phyloP scores from a whole-genome alignment of 2,888 invertebrate genomes.

The Drosophila ustulata region DNA sequence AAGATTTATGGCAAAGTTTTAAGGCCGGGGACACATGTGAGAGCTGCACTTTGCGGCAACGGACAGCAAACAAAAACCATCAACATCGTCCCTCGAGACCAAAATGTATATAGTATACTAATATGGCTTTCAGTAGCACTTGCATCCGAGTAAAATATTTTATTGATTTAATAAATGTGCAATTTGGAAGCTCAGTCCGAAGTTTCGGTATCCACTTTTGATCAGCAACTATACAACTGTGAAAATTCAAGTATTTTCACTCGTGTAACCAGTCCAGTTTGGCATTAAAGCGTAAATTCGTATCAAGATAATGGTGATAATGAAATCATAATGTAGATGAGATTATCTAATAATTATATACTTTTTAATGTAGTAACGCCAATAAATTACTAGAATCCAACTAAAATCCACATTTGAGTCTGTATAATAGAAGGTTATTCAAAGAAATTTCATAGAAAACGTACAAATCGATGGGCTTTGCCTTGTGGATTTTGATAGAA shows the following conservation, averaged over 20 bases:
- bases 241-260: neutral
- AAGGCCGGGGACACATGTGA: conserved; percentile 35
- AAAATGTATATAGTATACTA: conserved; percentile 33
- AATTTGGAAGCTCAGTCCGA: conserved; percentile 9
- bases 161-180: conserved; percentile 58
- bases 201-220: conserved; percentile 28
- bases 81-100: conserved; percentile 21
- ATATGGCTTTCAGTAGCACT: conserved; percentile 56
- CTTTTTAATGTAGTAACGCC: too few relatives aligned
- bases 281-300: too few relatives aligned
- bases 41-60: conserved; percentile 39
- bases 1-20: conserved; percentile 50
- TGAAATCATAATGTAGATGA: too few relatives aligned
- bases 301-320: too few relatives aligned
- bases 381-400: too few relatives aligned
- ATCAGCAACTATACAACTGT: conserved; percentile 8
- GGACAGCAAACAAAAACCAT: conserved; percentile 32
- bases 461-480: neutral
- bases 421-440: too few relatives aligned
- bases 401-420: too few relatives aligned
- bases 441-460: too few relatives aligned
- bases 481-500: conserved; percentile 1
- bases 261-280: too few relatives aligned
- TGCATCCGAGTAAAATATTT: conserved; percentile 13
- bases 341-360: too few relatives aligned